Base-by-base conservation (phyloP, 2,113 vertebrate genomes). In the Dasypus novemcinctus region DNA sequence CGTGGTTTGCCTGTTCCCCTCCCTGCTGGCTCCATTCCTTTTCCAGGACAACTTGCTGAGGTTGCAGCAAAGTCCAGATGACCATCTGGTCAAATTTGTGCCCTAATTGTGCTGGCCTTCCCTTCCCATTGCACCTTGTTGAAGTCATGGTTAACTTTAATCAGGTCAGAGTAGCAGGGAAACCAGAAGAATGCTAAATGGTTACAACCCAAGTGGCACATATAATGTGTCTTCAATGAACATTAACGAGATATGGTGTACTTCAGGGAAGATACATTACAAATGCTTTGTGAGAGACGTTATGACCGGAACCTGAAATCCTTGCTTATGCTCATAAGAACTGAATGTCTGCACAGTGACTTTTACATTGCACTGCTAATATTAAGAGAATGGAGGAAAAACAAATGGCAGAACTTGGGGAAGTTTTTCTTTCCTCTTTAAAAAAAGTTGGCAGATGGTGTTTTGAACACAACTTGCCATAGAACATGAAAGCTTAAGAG, bases 401-500 rank as follows among this genome's bases (percentile, higher is more conserved):
- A 93, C 54, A n/a, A 92, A 88, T 7, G 54, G 1, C 36, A 82
- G 89, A 91, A 87, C 27, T 93, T 75, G 74, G 78, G 78, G 10
- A 75, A 66, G 78, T 2, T 80, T 81, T 95, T 75, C 46, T 84
- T 86, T 93, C 59, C 94, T 36, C 13, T 76, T 78, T 79, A 38
- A 71, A 85, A 78, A 86, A 54, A 84, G 57, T 89, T 46, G 82
- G 87, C 90, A 78, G 92, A 95, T 18, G 52, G 41, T 94, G 74
- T 94, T 96, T 88, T 36, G 23, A 95, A 89, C 66, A 91, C 80
- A 91, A 89, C 75, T 23, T 87, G 54, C 23, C 46, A 76, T 64
- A 41, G 80, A 27, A 66, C 59, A 88, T 64, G 74, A 96, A 98
- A 98, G 97, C 98, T 5, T 90, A 92, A 95, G 96, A 96, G 38